These are phyloP conservation scores for Melanotaenia parkinsoni DNA, from an alignment of 2,797 vertebrate species.

Conservation along the genomic window DNA sequence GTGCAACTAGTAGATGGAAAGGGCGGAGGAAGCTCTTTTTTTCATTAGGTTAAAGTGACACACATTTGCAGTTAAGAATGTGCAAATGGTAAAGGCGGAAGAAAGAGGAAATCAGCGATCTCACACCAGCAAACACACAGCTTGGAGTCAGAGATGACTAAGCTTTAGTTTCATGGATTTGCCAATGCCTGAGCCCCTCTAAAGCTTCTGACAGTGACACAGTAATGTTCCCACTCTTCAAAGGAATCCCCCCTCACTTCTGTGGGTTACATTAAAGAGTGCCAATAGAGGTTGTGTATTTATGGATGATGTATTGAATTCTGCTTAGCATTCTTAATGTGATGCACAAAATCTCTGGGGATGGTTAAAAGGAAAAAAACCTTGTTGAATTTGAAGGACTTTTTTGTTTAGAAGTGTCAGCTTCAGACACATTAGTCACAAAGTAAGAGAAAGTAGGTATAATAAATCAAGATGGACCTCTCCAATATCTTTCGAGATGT, in stretches of 20 bases:
- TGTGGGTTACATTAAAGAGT: slow-evolving; percentile 66
- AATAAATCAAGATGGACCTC: neutral
- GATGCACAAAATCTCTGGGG: slow-evolving; percentile 41
- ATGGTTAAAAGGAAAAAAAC: slow-evolving; percentile 22
- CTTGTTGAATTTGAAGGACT: slow-evolving; percentile 29
- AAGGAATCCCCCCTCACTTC: slow-evolving; percentile 52
- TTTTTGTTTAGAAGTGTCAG: slow-evolving; percentile 38
- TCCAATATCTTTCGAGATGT: neutral
- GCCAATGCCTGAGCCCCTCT: slow-evolving; percentile 53
- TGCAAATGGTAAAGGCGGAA: slow-evolving; percentile 21
- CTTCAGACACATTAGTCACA: slow-evolving; percentile 15
- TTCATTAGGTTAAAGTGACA: slow-evolving; percentile 40
- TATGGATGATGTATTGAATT: slow-evolving; percentile 61
- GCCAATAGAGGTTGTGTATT: slow-evolving; percentile 56
- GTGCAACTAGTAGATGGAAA: slow-evolving; percentile 24
- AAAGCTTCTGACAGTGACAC: slow-evolving; percentile 57
- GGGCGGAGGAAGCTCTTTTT: slow-evolving; percentile 23
- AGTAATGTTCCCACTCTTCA: slow-evolving; percentile 62
- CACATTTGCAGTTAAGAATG: slow-evolving; percentile 30
- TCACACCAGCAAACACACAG: slow-evolving; percentile 44
- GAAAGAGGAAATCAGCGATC: slow-evolving; percentile 43
- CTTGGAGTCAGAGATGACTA: slow-evolving; percentile 68
- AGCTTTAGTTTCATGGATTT: slow-evolving; percentile 62
- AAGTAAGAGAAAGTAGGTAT: neutral
- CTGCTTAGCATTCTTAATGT: slow-evolving; percentile 66